Evolutionary conservation across 2,797 vertebrate genomes (phyloP).

Genomic region (Brachyalestes nurse): DNA sequence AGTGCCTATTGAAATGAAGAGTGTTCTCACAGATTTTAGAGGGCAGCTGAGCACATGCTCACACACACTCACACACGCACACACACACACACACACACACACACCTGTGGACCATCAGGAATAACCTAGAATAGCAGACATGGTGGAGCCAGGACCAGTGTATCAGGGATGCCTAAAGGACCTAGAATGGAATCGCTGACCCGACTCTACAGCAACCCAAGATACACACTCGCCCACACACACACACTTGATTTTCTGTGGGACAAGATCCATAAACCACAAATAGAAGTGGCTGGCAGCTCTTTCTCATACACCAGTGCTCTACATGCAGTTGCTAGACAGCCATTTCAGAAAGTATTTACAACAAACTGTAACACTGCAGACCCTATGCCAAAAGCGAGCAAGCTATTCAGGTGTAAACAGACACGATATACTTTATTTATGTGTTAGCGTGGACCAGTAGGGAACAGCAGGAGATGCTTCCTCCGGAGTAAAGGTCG

Average conservation of each 20-base stretch:
- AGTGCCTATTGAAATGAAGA: constrained; percentile 29
- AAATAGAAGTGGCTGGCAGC: constrained; percentile 28
- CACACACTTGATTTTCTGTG: constrained; percentile 26
- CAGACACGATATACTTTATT: constrained; percentile 51
- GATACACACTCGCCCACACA: not conserved
- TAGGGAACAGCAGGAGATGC: constrained; percentile 56
- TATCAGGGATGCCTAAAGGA: constrained; percentile 32
- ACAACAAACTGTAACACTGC: constrained; percentile 33
- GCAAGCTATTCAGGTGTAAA: constrained; percentile 52
- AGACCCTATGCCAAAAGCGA: constrained; percentile 32
- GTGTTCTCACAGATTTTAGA: constrained; percentile 1
- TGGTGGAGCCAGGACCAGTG: constrained; percentile 42
- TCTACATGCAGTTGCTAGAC: constrained; percentile 29
- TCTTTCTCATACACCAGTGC: not conserved
- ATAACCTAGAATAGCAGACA: constrained; percentile 51
- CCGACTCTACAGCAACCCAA: constrained; percentile 33
- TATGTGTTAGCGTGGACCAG: constrained; percentile 58
- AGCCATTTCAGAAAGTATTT: constrained; percentile 40
- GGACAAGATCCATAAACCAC: constrained; percentile 34
- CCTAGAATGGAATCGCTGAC: constrained; percentile 48
- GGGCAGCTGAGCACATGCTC: constrained; percentile 22
- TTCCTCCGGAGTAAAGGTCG: constrained; percentile 71
- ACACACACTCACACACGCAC: constrained; percentile 29
- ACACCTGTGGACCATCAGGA: constrained; percentile 57
- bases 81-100: constrained; percentile 39